Percentiles rank a stretch among this genome's conserved stretches.
Conservation (phyloP, 1,140 invertebrate species). For the Zelostemma sp. region DNA sequence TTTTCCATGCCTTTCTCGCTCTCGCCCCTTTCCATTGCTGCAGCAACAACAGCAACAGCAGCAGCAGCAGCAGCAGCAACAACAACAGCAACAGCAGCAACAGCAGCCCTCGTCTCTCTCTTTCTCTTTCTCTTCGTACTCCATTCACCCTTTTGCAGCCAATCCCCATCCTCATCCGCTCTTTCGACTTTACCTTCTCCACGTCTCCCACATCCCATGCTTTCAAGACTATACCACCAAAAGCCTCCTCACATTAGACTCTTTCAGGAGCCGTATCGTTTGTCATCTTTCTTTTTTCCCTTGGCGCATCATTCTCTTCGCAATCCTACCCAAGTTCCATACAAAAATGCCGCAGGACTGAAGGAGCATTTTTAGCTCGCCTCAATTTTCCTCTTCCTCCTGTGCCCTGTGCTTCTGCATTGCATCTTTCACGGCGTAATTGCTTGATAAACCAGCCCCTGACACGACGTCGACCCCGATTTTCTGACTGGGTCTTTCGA, state of each 20-base stretch:
- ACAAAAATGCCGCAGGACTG: slow-evolving; percentile 1
- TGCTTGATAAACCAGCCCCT: slow-evolving; percentile 47
- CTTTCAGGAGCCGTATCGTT: slow-evolving; percentile 21
- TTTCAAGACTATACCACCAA: too few species aligned
- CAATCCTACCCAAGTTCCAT: neutral
- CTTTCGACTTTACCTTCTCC: slow-evolving; percentile 21
- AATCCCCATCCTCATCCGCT: neutral
- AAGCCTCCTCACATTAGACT: slow-evolving; percentile 33
- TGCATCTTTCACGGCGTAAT: slow-evolving; percentile 32
- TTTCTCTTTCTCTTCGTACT: slow-evolving; percentile 22
- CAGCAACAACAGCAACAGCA: too few species aligned
- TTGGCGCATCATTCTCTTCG: slow-evolving; percentile 4
- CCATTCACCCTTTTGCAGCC: slow-evolving; percentile 16
- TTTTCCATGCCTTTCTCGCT: slow-evolving; percentile 63
- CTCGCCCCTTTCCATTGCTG: slow-evolving; percentile 60
- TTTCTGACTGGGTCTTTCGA: slow-evolving; percentile 25
- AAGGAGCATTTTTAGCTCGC: slow-evolving; percentile 1
- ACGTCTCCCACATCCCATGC: slow-evolving; percentile 24
- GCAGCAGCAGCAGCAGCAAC: too few species aligned
- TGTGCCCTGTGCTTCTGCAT: too few species aligned
- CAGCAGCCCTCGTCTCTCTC: slow-evolving; percentile 47
- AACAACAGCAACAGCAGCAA: too few species aligned
- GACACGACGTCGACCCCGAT: slow-evolving; percentile 35
- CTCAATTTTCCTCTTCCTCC: slow-evolving; percentile 1
- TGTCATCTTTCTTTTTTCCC: slow-evolving; percentile 15